Base-by-base conservation (phyloP, 64 coral and sea anemone species). In the Montipora sp. region DNA sequence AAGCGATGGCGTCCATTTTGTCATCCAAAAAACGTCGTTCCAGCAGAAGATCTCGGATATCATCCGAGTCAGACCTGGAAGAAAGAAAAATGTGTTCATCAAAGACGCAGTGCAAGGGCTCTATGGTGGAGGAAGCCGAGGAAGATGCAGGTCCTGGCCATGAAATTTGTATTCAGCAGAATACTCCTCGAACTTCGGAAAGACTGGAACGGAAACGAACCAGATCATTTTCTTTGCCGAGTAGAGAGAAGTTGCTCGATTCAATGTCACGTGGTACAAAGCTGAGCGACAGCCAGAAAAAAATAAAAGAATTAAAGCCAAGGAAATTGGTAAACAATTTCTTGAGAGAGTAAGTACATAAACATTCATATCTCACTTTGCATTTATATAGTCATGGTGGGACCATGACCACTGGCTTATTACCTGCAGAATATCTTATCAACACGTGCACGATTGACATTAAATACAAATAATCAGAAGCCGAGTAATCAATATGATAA, bases 321-420 rank as follows among this genome's bases (percentile, higher is more conserved):
- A 87, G 90, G 47, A 80, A 83, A 75, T 76, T 95, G 68, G 86
- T 93, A 15, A 98, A 95, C 69, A 95, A 98, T 68, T 98, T 98
- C 48, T 77, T 98, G 5, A 93, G 82, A 90, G 96, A 87, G 96
- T 98, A 81, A 95, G 96, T 87, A 47, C 14, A 63, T 63, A 14
- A 12, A 12, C 10, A 63, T 3, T 0, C 3, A 63, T 15, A 15
- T 63, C 59, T 63, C 3, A 11, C 8, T 15, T 15, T 63, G 59
- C 10, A 63, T 3, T 12, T 15, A 15, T 63, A 27, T 27, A 27
- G 27, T 27, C 27, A 27, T 27, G 27, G 1, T 27, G 27, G 27
- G 27, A 27, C 27, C 27, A 27, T 27, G 27, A 27, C 27, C 27
- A 27, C 27, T 27, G 27, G 27, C 27, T 27, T 27, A 27, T 27